Base-by-base conservation (phyloP, 2,888 invertebrate species). In the Scaptomyza caliginosa region DNA sequence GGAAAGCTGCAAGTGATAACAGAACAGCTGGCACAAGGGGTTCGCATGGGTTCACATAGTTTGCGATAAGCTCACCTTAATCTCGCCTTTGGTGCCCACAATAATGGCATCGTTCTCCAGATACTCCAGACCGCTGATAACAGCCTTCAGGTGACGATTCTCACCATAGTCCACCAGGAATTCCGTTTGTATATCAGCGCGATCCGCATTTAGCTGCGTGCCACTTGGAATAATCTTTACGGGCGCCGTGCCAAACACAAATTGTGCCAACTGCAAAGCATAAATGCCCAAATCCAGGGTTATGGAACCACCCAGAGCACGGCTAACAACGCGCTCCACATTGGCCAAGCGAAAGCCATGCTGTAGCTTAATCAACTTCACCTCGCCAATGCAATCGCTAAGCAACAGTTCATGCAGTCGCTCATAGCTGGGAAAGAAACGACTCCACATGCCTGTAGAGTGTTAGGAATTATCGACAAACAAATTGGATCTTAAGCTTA, bases 241-340 rank as follows among this genome's bases (percentile, higher is more conserved):
- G 0, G 97, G 97, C 54, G 95, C 93, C 0, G 94, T 93, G 67
- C 93, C 93, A 89, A 94, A 96, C 2, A 95, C 92, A 80, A 93
- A 94, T 79, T 94, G 94, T 0, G 94, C 93, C 51, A 96, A 93
- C 84, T 97, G 96, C 16, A 96, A 91, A 0, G 93, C 90, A 89
- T 97, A 97, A 6, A 96, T 92, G 0, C 97, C 97, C 28, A 97
- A 70, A 85, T 97, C 97, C 13, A 96, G 90, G 45, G 95, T 90
- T 0, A 94, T 94, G 46, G 96, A 96, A 6, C 97, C 98, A 0
- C 97, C 97, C 32, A 96, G 86, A 10, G 94, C 92, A 75, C 94
- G 95, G 70, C 92, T 91, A 24, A 94, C 68, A 39, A 84, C 52
- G 8, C 81, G 65, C 17, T 81, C 85, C 28, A 70, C 72, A 32